Evolutionary conservation across 2,113 vertebrate species (phyloP), one percentile per base, ranked within the genome.

Genomic region (Ranitomeya variabilis): DNA sequence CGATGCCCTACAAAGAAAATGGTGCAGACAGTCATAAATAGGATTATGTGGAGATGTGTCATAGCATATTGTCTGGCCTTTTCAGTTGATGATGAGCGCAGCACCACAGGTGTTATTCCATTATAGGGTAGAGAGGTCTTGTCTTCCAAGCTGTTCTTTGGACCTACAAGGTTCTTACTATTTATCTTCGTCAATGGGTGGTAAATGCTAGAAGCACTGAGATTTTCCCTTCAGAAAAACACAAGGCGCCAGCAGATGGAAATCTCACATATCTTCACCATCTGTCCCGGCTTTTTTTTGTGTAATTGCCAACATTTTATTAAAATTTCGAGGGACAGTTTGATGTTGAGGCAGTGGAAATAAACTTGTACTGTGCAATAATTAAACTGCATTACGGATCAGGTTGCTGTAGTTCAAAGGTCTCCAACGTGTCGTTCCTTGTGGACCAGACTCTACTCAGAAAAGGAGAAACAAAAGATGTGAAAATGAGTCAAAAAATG

Each of bases 181-280:
- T 45, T 74, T 74, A 74, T 74, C 71, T 74, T 74, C 37, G 15
- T 19, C 71, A 74, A 74, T 74, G 71, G 71, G 71, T 73, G 26
- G 69, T 73, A 73, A 73, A 37, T 73, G 69, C 69, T 73, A 16
- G 69, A 37, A 73, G 69, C 69, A 16, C 26, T 15, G 69, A 73
- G 26, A 73, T 73, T 73, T 37, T 73, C 69, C 69, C 26, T 73
- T 73, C 6, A 37, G 69, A 73, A 73, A 73, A 73, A 73, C 69
- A 73, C 69, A 26, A 73, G 69, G 69, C 31, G 69, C 69, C 26
- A 37, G 69, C 71, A 74, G 71, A 74, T 74, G 71, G 71, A 74
- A 74, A 45, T 45, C 71, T 74, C 71, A 45, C 31, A 18, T 31
- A 74, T 45, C 31, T 74, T 37, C 31, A 45, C 71, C 31, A 74